Base-by-base conservation (phyloP, 2,113 vertebrate genomes). In the Charina bottae region DNA sequence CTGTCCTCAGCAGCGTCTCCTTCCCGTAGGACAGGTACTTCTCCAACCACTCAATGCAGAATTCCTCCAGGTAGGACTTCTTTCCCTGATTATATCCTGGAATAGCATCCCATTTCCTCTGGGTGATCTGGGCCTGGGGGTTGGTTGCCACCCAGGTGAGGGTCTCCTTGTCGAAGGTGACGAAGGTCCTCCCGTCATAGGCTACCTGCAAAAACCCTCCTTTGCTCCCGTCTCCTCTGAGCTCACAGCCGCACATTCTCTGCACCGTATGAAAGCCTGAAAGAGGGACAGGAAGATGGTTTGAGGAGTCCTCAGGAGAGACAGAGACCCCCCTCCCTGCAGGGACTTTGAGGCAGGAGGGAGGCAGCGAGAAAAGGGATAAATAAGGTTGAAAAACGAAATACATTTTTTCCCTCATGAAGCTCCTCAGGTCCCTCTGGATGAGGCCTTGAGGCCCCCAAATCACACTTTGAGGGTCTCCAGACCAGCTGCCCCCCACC, bases 51-150 rank as follows among this genome's bases (percentile, higher is more conserved):
- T 13, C 28, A 5, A n/a, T 64, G 62, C 62, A 64, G 0, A 0
- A 0, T 0, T 21, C 1, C 33, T 78, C 68, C 68, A 78, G 6
- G 6, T 37, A 78, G 33, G 0, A 0, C 6, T 37, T 37, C 1
- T 0, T 0, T 6, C 3, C 0, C 0, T 0, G 0, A 3, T 6
- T 0, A 2, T 19, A 5, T 78, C 6, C 33, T 37, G 17, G 68
- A 78, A 1, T 0, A 9, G 68, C 17, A 0, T 78, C 33, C 33
- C 33, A 9, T 21, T 78, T 78, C 33, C 68, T 78, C 15, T 37
- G 2, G 33, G 6, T 37, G 2, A 37, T 8, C 17, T 6, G 64
- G 68, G 33, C 68, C 6, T 1, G 15, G 6, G 33, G 33, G 0
- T 9, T 2, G 1, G 2, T 0, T 21, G 33, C 68, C 68, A 37